Evolutionary conservation across 1,140 invertebrate species (phyloP), one percentile per base, ranked within the genome.

Genomic region (Drosophila erecta): DNA sequence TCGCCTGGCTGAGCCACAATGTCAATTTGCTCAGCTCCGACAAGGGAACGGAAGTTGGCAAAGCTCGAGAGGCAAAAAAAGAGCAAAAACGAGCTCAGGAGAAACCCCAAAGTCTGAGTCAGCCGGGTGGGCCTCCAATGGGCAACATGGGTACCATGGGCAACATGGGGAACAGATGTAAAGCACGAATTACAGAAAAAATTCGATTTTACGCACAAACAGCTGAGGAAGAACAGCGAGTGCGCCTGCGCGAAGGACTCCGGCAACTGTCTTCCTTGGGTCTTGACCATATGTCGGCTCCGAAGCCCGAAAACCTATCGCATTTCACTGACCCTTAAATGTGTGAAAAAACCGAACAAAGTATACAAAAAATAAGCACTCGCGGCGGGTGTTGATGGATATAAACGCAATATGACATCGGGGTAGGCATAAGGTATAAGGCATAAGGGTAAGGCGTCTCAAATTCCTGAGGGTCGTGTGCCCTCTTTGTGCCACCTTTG

Each of bases 321-420:
- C 74, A 80, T 90, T 90, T 78, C 87, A 83, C 62, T 66, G 33
- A 70, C 46, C 40, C 56, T 30, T 56, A 24, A 69, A 87, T 89
- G 83, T 87, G 83, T 87, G 83, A 87, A 87, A 87, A 79, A 64
- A 38, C 1, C 1, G 12, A 11, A 24, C 24, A 59, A 33, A 38
- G 2, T 12, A 4, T 12, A 20, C 44, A 24, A 7, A 8, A 33
- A 57, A 15, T 30, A 41, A 47, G 58, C 22, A 53, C 15, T 38
- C 35, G 70, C 66, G 49, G 55, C 66, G 44, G 73, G 81, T 77
- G 81, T 80, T 85, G 81, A 85, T 70, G 76, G 84, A 89, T 89
- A 89, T 80, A 84, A 89, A 89, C 84, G 73, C 59, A 67, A 80
- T 70, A 65, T 89, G 84, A 89, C 84, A 87, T 72, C 79, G 76